phyloP scores from a whole-genome alignment of 1,140 invertebrate genomes.

The Drosophila lowei region DNA sequence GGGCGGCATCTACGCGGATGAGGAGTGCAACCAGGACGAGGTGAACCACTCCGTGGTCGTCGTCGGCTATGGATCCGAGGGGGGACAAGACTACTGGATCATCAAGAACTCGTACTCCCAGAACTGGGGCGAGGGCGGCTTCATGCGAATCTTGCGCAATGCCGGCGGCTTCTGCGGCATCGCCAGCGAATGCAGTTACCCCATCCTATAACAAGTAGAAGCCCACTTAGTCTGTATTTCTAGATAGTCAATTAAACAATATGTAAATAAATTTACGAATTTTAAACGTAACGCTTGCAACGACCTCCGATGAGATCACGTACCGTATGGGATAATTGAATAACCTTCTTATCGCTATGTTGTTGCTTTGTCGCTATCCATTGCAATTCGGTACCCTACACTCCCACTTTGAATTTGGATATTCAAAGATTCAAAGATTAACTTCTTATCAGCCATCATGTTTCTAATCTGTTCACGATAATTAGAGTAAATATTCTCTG shows the following conservation, averaged over 20 bases:
- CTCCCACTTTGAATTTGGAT: no score
- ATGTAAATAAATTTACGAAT: no score
- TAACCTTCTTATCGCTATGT: no score
- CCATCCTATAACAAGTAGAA: conserved; percentile 50
- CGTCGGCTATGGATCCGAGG: conserved; percentile 86
- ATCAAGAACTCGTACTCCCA: conserved; percentile 90
- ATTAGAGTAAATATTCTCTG: no score
- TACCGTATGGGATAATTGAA: no score
- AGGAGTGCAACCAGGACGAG: conserved; percentile 83
- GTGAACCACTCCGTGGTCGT: conserved; percentile 86
- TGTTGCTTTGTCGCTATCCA: no score
- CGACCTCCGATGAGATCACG: no score
- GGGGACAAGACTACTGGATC: conserved; percentile 89
- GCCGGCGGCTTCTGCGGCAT: conserved; percentile 89
- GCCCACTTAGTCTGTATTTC: background rate
- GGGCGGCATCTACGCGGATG: conserved; percentile 86
- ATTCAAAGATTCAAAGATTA: no score
- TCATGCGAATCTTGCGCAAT: conserved; percentile 87
- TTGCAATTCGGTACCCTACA: no score
- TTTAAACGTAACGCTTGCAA: no score
- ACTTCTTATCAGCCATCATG: no score
- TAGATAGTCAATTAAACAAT: conserved; percentile 42
- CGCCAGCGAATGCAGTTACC: conserved; percentile 80
- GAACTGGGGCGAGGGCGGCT: conserved; percentile 89
- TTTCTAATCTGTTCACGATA: no score